A percentile compares a stretch with the other conserved stretches of the same genome.
Evolutionary conservation across 2,113 vertebrate species (phyloP).

Genomic region (Alaudala cheleensis): DNA sequence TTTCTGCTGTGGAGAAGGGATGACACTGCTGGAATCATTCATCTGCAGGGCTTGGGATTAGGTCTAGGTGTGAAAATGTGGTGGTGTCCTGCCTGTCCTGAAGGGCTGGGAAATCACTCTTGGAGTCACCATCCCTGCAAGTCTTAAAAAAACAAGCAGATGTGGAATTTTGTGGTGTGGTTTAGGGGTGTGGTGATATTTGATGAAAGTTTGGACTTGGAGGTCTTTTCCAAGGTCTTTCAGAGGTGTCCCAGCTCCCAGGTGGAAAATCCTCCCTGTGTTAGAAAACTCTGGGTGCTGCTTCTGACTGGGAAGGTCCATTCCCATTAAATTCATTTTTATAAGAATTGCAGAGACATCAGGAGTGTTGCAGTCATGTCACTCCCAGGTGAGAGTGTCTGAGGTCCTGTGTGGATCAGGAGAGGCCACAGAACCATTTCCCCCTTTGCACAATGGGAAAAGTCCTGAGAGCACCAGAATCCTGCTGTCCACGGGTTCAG

Average conservation of each 20-base stretch:
- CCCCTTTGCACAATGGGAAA: not conserved
- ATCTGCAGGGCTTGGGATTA: not conserved
- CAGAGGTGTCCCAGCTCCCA: not conserved
- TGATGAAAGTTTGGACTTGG: not conserved
- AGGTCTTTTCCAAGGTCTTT: not conserved
- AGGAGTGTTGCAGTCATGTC: rapidly evolving
- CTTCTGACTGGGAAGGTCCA: rapidly evolving
- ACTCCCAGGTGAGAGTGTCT: rapidly evolving
- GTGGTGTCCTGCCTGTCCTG: not conserved
- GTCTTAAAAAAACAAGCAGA: too few species aligned
- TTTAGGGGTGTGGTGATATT: rapidly evolving
- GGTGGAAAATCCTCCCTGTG: not conserved
- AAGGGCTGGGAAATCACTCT: not conserved
- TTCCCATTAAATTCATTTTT: not conserved
- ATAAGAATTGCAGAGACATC: rapidly evolving
- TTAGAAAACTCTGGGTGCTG: not conserved
- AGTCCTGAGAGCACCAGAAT: rapidly evolving
- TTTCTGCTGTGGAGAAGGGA: not conserved
- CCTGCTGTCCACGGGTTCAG: rapidly evolving
- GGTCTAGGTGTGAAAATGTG: not conserved
- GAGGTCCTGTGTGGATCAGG: not conserved
- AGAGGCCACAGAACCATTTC: not conserved
- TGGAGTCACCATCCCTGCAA: not conserved
- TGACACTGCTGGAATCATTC: not conserved
- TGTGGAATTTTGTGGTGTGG: not conserved